Evolutionary conservation across 1,140 invertebrate genomes (phyloP).

Genomic region (Drosophila pseudoananassae): DNA sequence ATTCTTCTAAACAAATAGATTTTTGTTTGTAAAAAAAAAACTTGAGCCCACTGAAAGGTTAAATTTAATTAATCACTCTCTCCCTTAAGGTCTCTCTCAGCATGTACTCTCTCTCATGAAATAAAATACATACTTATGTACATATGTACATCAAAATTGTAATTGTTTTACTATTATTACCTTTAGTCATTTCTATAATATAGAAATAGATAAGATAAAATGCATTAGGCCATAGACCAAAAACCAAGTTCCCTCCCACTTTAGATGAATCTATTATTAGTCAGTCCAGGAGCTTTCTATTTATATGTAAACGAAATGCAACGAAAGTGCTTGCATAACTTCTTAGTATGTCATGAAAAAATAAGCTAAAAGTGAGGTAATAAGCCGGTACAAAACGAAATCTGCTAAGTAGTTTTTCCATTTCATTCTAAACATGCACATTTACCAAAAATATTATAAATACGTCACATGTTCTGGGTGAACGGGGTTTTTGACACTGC

Average conservation of each 20-base stretch:
- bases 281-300: neutral
- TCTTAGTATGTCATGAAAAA: neutral
- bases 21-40: neutral
- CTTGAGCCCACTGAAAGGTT: neutral
- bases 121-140: slow-evolving; percentile 1
- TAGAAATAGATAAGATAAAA: slow-evolving; percentile 1
- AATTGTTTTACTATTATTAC: slow-evolving; percentile 3
- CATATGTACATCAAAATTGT: neutral
- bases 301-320: slow-evolving; percentile 2
- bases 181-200: neutral
- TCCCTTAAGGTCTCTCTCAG: neutral
- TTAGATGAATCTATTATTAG: neutral
- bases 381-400: neutral
- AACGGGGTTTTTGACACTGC: neutral
- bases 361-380: neutral
- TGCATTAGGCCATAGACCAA: neutral
- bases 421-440: neutral
- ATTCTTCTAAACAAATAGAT: too few species aligned
- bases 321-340: slow-evolving; percentile 5
- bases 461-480: neutral
- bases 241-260: neutral
- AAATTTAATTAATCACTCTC: neutral
- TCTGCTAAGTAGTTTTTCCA: neutral
- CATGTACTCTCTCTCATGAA: neutral
- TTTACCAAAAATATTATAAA: neutral